phyloP scores from a whole-genome alignment of 2,113 vertebrate species.

The Cebus imitator region DNA sequence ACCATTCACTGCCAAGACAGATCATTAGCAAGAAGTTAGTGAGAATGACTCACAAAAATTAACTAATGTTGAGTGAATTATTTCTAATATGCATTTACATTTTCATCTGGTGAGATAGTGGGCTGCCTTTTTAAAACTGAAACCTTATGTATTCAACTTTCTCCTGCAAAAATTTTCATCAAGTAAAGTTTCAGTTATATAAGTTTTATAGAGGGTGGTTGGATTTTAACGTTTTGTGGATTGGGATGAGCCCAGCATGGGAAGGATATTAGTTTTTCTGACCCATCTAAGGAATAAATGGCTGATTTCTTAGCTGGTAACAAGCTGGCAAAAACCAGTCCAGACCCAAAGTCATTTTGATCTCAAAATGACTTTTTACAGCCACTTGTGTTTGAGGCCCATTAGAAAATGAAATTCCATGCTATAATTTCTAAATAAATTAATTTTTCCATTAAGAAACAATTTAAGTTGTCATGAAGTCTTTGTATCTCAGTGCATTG shows the following conservation, averaged over 20 bases:
- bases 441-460: constrained; percentile 65
- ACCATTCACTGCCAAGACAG: constrained; percentile 63
- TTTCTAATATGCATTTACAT: constrained; percentile 75
- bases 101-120: constrained; percentile 63
- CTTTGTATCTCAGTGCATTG: background rate
- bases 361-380: constrained; percentile 73
- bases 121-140: constrained; percentile 2
- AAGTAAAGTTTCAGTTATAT: constrained; percentile 69
- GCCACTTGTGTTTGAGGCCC: constrained; percentile 68
- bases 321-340: constrained; percentile 72
- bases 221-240: constrained; percentile 66
- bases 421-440: constrained; percentile 45
- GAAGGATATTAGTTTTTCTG: constrained; percentile 63
- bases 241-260: constrained; percentile 25
- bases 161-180: constrained; percentile 42
- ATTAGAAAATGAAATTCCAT: constrained; percentile 47
- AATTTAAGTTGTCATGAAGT: constrained; percentile 39
- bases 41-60: constrained; percentile 71
- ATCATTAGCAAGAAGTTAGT: constrained; percentile 75
- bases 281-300: constrained; percentile 66
- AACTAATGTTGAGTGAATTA: constrained; percentile 80
- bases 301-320: constrained; percentile 75
- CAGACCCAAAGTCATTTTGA: constrained; percentile 74
- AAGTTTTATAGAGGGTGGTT: constrained; percentile 66
- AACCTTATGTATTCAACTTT: background rate